Evolutionary conservation across 2,888 invertebrate species (phyloP).

Genomic region (Pimpla rufipes): DNA sequence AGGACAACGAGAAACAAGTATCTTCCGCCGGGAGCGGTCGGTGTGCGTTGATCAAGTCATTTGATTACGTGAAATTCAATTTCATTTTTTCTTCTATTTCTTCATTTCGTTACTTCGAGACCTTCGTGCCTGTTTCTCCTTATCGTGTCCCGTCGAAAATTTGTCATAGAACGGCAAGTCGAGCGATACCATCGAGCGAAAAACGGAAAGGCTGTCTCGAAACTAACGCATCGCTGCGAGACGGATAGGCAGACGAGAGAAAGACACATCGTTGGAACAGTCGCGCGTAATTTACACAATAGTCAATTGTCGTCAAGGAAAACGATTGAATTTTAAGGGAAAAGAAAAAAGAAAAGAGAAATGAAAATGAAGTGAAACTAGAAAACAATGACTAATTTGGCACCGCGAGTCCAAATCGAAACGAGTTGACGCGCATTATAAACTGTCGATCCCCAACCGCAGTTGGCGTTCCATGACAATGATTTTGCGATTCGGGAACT

Average conservation of each 20-base stretch:
- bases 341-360: constrained; percentile 46
- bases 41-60: constrained; percentile 51
- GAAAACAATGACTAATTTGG: constrained; percentile 67
- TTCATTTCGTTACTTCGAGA: constrained; percentile 1
- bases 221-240: constrained; percentile 3
- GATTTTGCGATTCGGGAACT: constrained; percentile 42
- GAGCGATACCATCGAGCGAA: constrained; percentile 27
- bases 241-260: constrained; percentile 18
- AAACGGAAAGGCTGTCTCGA: constrained; percentile 28
- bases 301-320: constrained; percentile 18
- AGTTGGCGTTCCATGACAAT: constrained; percentile 56
- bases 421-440: constrained; percentile 29
- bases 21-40: constrained; percentile 21
- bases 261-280: constrained; percentile 8
- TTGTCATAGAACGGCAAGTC: constrained; percentile 58
- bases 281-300: neutral
- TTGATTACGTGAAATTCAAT: constrained; percentile 20
- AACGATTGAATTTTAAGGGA: constrained; percentile 22
- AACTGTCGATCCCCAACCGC: constrained; percentile 58
- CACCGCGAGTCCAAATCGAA: constrained; percentile 69
- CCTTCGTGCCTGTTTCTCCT: constrained; percentile 36
- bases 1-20: constrained; percentile 51
- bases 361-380: constrained; percentile 64
- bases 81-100: neutral
- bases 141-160: constrained; percentile 26